These are phyloP conservation scores for Phaenicophaeus curvirostris DNA, from an alignment of 2,797 vertebrate species.

Conservation along the genomic window DNA sequence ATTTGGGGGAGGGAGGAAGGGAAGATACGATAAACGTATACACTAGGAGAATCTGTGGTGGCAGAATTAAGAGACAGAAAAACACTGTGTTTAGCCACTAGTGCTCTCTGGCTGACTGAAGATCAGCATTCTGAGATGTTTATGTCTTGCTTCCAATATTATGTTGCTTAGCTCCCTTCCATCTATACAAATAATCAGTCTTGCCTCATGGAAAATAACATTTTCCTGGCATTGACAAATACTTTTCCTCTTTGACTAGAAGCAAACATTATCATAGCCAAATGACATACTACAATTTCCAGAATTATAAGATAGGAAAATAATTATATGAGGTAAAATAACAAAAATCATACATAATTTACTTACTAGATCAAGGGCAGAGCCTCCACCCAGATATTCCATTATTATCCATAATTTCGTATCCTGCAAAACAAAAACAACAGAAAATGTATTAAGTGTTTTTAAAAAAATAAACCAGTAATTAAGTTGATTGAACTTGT, in stretches of 20 bases:
- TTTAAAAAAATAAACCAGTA: background rate
- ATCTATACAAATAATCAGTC: conserved; percentile 25
- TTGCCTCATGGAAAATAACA: background rate
- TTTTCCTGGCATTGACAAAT: conserved; percentile 14
- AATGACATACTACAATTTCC: background rate
- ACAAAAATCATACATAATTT: background rate
- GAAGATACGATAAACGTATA: background rate
- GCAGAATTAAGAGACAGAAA: background rate
- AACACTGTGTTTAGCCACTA: background rate
- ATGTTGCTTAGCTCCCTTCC: conserved; percentile 23
- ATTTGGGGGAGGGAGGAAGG: background rate
- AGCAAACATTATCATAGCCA: background rate
- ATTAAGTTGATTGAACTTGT: background rate
- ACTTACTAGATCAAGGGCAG: conserved; percentile 96
- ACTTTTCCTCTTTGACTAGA: background rate
- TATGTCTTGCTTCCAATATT: background rate
- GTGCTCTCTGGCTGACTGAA: background rate
- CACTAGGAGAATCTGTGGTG: background rate
- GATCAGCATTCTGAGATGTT: background rate
- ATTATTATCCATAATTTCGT: conserved; percentile 99
- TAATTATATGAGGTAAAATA: background rate
- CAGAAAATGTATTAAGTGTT: background rate
- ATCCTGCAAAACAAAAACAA: conserved; percentile 82
- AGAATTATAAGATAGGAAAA: background rate
- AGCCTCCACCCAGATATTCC: conserved; percentile 98